Evolutionary conservation across 2,113 vertebrate genomes (phyloP).

Genomic region (Tringa solitaria): DNA sequence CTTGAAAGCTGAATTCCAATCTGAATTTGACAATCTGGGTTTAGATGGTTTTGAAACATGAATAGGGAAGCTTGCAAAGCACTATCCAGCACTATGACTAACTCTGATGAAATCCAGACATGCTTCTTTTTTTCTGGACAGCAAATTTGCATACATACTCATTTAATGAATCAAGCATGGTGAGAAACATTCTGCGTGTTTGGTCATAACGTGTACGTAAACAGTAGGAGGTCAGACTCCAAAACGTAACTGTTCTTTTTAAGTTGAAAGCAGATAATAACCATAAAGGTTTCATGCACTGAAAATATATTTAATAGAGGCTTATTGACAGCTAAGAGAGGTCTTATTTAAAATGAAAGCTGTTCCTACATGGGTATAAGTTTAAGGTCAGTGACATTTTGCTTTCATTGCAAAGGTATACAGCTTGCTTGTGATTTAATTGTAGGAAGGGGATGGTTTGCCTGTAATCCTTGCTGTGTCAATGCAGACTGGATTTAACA

Average conservation of each 20-base stretch:
- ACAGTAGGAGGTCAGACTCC: neutral
- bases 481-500: neutral
- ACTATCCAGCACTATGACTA: no score
- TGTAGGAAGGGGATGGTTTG: neutral
- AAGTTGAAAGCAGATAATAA: neutral
- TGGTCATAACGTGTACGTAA: rapidly evolving
- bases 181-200: neutral
- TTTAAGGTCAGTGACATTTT: neutral
- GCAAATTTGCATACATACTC: neutral
- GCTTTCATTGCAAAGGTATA: neutral
- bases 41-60: neutral
- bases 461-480: neutral
- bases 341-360: neutral
- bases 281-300: neutral
- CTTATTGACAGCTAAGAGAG: neutral
- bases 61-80: neutral
- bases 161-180: neutral
- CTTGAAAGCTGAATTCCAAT: neutral
- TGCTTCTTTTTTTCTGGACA: neutral
- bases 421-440: neutral
- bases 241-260: neutral
- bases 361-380: neutral
- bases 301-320: neutral
- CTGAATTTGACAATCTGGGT: neutral
- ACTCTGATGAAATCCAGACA: no score